Evolutionary conservation across 2,113 vertebrate genomes (phyloP).

Genomic region (Onychostoma macrolepis): DNA sequence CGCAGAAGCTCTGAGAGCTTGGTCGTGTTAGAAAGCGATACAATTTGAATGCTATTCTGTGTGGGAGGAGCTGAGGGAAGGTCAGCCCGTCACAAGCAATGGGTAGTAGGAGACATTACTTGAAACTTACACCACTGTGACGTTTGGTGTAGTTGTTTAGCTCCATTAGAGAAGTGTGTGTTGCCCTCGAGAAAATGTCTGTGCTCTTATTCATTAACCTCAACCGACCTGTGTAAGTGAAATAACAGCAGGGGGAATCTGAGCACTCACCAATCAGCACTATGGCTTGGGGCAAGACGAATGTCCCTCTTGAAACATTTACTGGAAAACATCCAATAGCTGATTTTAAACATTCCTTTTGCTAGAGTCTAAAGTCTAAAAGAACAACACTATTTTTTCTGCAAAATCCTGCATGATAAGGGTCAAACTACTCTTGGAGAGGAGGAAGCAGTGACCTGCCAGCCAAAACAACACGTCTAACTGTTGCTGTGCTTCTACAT

Average conservation of each 20-base stretch:
- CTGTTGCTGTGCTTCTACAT: background rate
- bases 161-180: conserved; percentile 39
- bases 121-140: conserved; percentile 59
- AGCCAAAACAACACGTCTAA: background rate
- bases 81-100: background rate
- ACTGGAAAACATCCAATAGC: conserved; percentile 17
- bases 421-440: background rate
- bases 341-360: background rate
- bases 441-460: background rate
- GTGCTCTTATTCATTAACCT: conserved; percentile 48
- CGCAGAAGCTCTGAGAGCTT: background rate
- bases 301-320: conserved; percentile 28
- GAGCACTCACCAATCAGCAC: conserved; percentile 16
- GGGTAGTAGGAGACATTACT: conserved; percentile 17
- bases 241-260: conserved; percentile 20
- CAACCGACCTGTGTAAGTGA: conserved; percentile 3
- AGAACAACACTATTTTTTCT: too few relatives aligned
- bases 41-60: conserved; percentile 45
- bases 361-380: background rate
- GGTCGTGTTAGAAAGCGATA: conserved; percentile 40
- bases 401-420: background rate
- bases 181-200: conserved; percentile 1
- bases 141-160: conserved; percentile 51
- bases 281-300: conserved; percentile 11
- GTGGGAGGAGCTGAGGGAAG: conserved; percentile 13